Percentiles rank a stretch among this genome's conserved stretches.
Conservation (phyloP, 1,140 invertebrate genomes). For the Phenacoccus solenopsis region DNA sequence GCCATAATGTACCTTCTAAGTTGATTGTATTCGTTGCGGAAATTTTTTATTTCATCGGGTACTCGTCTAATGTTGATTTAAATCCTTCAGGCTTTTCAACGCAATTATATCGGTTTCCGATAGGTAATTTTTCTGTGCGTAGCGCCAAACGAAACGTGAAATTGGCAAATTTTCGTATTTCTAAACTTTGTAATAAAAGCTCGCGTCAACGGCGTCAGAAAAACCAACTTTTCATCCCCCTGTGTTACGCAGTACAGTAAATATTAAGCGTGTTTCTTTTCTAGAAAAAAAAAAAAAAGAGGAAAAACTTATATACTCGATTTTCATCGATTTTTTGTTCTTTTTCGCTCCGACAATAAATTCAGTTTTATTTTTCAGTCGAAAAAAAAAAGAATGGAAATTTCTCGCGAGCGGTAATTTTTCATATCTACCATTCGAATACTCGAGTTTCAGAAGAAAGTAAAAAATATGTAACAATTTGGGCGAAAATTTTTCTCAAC, state of each 20-base stretch:
- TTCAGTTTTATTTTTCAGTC: no score
- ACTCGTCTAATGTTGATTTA: neutral
- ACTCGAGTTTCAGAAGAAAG: no score
- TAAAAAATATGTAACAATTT: no score
- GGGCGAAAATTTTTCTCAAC: no score
- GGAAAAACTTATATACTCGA: neutral
- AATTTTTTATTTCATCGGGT: neutral
- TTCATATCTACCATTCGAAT: no score
- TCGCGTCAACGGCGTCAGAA: no score
- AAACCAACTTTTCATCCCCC: constrained; percentile 8
- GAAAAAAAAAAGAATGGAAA: no score
- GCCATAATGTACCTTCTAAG: no score
- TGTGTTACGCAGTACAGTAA: constrained; percentile 12
- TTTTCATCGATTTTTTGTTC: neutral
- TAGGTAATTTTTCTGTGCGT: neutral
- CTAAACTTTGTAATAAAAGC: neutral
- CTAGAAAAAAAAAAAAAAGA: no score
- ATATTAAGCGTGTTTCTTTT: constrained; percentile 5
- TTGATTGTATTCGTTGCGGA: neutral
- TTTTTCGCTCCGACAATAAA: no score
- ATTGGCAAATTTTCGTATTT: neutral
- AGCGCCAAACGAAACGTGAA: neutral
- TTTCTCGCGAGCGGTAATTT: no score
- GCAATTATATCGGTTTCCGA: neutral
- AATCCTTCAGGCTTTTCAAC: neutral